phyloP scores from a whole-genome alignment of 2,113 vertebrate genomes.

The Triplophysa siluroides region DNA sequence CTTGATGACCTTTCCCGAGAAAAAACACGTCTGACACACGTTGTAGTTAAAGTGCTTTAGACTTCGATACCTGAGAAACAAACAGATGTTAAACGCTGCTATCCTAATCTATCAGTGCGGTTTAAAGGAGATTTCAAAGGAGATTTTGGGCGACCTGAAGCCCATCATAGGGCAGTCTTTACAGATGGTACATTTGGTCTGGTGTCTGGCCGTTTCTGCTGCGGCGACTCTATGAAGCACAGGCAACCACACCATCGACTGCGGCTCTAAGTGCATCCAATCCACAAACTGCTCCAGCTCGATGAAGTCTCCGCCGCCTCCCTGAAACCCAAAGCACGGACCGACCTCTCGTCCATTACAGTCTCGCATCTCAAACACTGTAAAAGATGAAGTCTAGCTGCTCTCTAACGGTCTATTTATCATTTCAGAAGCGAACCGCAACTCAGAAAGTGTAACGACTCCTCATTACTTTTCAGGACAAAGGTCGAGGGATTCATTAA shows the following conservation, averaged over 20 bases:
- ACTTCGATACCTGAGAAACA: conserved; percentile 77
- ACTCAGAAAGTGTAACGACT: conserved; percentile 7
- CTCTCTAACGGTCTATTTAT: conserved; percentile 1
- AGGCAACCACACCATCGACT: conserved; percentile 88
- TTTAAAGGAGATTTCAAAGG: not conserved
- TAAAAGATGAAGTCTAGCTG: not conserved
- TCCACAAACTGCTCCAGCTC: conserved; percentile 84
- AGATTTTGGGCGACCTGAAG: conserved; percentile 75
- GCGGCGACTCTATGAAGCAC: conserved; percentile 84
- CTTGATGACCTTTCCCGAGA: conserved; percentile 83
- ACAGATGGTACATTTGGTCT: conserved; percentile 89
- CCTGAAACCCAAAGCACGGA: conserved; percentile 64
- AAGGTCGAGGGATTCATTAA: not conserved
- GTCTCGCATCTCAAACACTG: not conserved
- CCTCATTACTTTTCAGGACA: conserved; percentile 20
- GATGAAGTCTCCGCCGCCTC: conserved; percentile 81
- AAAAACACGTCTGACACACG: conserved; percentile 86
- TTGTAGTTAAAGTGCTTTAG: conserved; percentile 88
- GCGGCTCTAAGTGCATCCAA: conserved; percentile 86
- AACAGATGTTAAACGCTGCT: not conserved
- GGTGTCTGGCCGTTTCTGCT: conserved; percentile 84
- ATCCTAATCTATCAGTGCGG: not conserved
- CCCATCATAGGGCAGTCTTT: conserved; percentile 88
- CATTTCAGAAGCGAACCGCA: conserved; percentile 25
- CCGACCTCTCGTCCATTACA: conserved; percentile 3